These are phyloP conservation scores for Eubasilissa splendida DNA, from an alignment of 2,888 invertebrate species.

Conservation along the genomic window DNA sequence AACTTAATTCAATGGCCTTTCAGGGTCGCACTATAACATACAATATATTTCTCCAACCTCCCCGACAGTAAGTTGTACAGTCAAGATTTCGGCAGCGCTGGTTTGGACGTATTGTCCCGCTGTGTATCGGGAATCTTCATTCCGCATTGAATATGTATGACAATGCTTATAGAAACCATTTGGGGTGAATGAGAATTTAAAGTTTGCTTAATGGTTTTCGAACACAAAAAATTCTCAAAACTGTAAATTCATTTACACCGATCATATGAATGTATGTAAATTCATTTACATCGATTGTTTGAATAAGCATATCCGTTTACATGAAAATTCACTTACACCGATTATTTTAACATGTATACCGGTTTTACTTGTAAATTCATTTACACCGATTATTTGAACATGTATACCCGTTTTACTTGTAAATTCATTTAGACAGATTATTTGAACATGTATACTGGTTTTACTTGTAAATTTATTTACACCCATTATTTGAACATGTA, in stretches of 20 bases:
- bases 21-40: slow-evolving; percentile 20
- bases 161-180: slow-evolving; percentile 13
- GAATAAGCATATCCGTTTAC: too few relatives aligned
- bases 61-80: background rate
- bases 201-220: slow-evolving; percentile 4
- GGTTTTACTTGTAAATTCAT: too few relatives aligned
- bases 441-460: too few relatives aligned
- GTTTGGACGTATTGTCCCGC: slow-evolving; percentile 16
- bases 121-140: slow-evolving; percentile 9
- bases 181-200: slow-evolving; percentile 6
- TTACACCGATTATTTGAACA: too few relatives aligned
- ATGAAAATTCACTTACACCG: too few relatives aligned
- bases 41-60: slow-evolving; percentile 6
- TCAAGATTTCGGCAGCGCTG: slow-evolving; percentile 1
- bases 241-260: background rate
- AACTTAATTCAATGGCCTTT: slow-evolving; percentile 35
- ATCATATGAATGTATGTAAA: background rate
- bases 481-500: too few relatives aligned
- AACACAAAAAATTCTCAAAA: background rate
- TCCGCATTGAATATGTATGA: slow-evolving; percentile 33
- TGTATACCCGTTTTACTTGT: too few relatives aligned
- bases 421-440: too few relatives aligned
- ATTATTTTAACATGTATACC: too few relatives aligned
- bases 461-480: too few relatives aligned
- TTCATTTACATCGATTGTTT: background rate